Evolutionary conservation across 2,113 vertebrate species (phyloP), one percentile per base, ranked within the genome.

Genomic region (Pachycephala philippinensis): DNA sequence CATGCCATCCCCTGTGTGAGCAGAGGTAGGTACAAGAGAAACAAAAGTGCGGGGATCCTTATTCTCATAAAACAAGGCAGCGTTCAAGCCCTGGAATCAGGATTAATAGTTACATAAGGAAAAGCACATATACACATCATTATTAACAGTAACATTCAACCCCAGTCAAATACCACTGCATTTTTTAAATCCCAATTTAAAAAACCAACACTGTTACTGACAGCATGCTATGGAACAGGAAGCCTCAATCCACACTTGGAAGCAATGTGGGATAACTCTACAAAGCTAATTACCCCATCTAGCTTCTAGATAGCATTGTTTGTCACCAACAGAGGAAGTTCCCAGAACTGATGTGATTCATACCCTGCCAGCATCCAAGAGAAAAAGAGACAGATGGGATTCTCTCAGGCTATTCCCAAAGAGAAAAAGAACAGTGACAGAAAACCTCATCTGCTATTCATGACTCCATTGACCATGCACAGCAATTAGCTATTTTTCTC

Each of bases 1-100:
- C 99, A 99, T 99, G 61, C 99, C 99, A 92, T 99, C 99, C 5
- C 99, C 99, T 78, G 99, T 99, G 97, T 99, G 99, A 80, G 99
- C 99, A 76, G 99, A 99, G 64, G 99, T 99, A 87, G 99, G 99
- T 85, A 99, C 98, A 98, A 99, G 92, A 27, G 99, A 99, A 91
- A 99, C 98, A 57, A 99, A 99, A 27, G 99, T 99, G 40, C 99
- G 98, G 2, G 98, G 99, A 97, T 99, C 99, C 97, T 99, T 99
- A 95, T 99, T 99, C 97, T 99, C 99, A 93, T 98, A 98, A 96
- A 99, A 99, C 95, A 99, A 96, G 87, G 99, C 99, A 30, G 99
- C 99, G 10, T 99, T 99, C 61, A 99, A 98, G 87, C 99, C 98
- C 99, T 99, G 96, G 4, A 96, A 96, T 66, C 78, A 93, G 80